A percentile compares a stretch with the other conserved stretches of the same genome.
phyloP scores from a whole-genome alignment of 92 coral and sea anemone species.

The Desmophyllum pertusum region DNA sequence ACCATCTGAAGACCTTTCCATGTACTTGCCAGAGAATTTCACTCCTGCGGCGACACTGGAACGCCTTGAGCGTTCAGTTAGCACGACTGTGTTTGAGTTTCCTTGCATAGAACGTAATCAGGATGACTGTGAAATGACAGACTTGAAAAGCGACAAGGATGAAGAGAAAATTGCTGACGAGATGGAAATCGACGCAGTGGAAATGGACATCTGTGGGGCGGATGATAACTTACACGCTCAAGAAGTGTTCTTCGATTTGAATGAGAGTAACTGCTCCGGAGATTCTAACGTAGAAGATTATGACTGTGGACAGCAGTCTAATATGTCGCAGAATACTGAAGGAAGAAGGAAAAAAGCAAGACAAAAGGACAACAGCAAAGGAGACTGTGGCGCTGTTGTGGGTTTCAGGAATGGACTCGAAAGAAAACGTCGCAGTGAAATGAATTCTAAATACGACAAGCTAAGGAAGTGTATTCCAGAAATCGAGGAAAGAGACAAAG shows the following conservation, averaged over 20 bases:
- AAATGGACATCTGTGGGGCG: neutral
- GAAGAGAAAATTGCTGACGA: neutral
- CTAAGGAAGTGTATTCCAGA: slow-evolving; percentile 46
- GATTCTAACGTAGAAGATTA: neutral
- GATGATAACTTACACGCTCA: neutral
- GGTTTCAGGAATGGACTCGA: slow-evolving; percentile 52
- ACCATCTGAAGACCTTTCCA: slow-evolving; percentile 42
- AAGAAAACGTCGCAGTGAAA: slow-evolving; percentile 48
- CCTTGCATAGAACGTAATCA: slow-evolving; percentile 10
- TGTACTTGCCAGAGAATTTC: slow-evolving; percentile 46
- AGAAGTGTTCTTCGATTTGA: slow-evolving; percentile 3
- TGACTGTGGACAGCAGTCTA: neutral
- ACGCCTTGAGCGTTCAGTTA: slow-evolving; percentile 27
- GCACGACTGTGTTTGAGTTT: slow-evolving; percentile 30
- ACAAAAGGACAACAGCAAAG: neutral
- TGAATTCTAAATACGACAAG: slow-evolving; percentile 52
- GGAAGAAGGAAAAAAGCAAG: neutral
- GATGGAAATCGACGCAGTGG: neutral
- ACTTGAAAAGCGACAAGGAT: neutral
- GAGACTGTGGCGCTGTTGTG: neutral
- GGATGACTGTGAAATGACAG: neutral
- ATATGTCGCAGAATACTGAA: neutral
- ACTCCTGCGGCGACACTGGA: slow-evolving; percentile 49
- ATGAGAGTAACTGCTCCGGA: neutral
- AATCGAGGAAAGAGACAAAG: slow-evolving; percentile 38